These are phyloP conservation scores for Syncerus caffer DNA, from an alignment of 2,797 vertebrate genomes.

Conservation along the genomic window DNA sequence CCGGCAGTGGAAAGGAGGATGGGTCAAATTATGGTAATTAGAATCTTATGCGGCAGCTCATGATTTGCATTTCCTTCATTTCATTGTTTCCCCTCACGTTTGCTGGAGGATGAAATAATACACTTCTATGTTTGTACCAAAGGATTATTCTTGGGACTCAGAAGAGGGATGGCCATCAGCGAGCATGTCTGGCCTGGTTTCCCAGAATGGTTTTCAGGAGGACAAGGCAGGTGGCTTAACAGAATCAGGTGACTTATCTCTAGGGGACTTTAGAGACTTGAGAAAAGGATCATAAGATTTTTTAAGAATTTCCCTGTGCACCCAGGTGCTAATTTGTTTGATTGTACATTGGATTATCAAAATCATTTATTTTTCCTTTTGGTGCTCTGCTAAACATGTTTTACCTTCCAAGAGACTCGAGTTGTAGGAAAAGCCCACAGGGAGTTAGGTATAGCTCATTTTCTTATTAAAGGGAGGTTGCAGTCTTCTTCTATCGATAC, in stretches of 20 bases:
- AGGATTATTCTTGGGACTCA: slow-evolving; percentile 67
- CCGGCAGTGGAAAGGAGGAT: slow-evolving; percentile 47
- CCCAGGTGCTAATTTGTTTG: background rate
- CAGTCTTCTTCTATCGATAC: background rate
- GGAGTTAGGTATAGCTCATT: background rate
- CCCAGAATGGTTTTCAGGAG: slow-evolving; percentile 38
- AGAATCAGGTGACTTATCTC: slow-evolving; percentile 30
- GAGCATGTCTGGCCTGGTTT: background rate
- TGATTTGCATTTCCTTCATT: slow-evolving; percentile 72
- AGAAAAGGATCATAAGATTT: background rate
- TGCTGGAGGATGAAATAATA: slow-evolving; percentile 69
- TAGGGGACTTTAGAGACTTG: slow-evolving; percentile 24
- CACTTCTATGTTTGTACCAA: slow-evolving; percentile 66
- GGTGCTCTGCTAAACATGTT: background rate
- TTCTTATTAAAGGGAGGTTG: slow-evolving; percentile 37
- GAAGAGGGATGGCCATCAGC: slow-evolving; percentile 19
- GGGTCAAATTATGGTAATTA: slow-evolving; percentile 76
- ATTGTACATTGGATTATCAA: slow-evolving; percentile 8
- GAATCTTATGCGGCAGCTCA: slow-evolving; percentile 59
- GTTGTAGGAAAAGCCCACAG: slow-evolving; percentile 12
- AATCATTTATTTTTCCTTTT: slow-evolving; percentile 38
- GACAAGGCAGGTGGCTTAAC: slow-evolving; percentile 43
- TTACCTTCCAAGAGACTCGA: slow-evolving; percentile 26
- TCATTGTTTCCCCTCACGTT: slow-evolving; percentile 64
- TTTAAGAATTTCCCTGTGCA: slow-evolving; percentile 9